Conservation (phyloP, 2,888 invertebrate species). For the Trichogramma dendrolimi region DNA sequence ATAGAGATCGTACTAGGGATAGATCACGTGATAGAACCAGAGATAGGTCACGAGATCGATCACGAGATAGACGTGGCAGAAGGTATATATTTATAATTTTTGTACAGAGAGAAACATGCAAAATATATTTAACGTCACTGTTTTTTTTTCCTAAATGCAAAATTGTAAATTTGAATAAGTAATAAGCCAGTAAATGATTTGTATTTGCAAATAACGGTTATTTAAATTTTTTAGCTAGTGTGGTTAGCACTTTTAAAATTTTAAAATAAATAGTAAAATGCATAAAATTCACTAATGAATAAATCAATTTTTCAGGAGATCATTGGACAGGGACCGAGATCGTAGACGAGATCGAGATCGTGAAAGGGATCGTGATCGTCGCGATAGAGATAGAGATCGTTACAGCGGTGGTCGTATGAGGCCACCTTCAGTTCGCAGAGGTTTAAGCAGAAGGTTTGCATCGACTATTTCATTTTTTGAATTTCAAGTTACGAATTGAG, state of each 20-base stretch:
- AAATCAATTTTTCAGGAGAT: constrained; percentile 32
- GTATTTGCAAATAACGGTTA: no score
- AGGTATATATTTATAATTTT: no score
- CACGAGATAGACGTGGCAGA: constrained; percentile 44
- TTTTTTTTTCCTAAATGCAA: no score
- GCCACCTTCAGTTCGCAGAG: constrained; percentile 48
- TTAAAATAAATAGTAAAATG: constrained; percentile 2
- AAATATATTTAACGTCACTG: no score
- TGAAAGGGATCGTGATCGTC: constrained; percentile 51
- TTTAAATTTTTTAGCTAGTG: no score
- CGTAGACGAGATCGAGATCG: constrained; percentile 53
- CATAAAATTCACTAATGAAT: constrained; percentile 35
- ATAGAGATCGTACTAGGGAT: constrained; percentile 44
- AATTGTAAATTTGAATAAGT: no score
- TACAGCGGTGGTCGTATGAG: constrained; percentile 49
- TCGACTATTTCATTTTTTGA: neutral
- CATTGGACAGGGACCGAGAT: constrained; percentile 37
- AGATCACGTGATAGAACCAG: constrained; percentile 51
- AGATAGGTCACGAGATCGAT: constrained; percentile 49
- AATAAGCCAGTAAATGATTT: no score
- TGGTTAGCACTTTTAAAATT: neutral
- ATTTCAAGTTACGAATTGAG: constrained; percentile 8
- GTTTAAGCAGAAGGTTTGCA: constrained; percentile 38
- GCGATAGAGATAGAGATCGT: constrained; percentile 47
- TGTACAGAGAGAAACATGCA: no score